A percentile compares a stretch with the other conserved stretches of the same genome.
Evolutionary conservation across 2,113 vertebrate genomes (phyloP).

Genomic region (Acinonyx jubatus): DNA sequence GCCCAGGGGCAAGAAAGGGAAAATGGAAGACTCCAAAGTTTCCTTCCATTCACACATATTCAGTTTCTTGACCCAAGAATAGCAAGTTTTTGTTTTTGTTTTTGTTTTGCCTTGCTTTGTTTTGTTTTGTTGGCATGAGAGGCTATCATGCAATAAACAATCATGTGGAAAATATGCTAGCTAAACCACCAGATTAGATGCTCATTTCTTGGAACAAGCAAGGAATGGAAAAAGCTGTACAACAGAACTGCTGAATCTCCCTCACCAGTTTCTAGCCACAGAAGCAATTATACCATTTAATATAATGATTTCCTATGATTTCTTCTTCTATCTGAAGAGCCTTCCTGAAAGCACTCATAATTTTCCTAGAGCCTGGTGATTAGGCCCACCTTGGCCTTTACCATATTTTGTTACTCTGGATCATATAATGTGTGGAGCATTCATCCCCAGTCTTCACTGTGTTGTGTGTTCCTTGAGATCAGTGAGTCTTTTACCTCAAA

Average conservation of each 20-base stretch:
- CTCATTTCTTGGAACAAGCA: neutral
- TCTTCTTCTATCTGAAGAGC: neutral
- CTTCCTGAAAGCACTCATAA: fast-evolving
- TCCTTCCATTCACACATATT: neutral
- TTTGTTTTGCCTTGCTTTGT: neutral
- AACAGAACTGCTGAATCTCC: neutral
- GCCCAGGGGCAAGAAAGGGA: neutral
- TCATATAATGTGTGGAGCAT: fast-evolving
- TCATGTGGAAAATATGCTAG: neutral
- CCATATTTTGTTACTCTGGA: neutral
- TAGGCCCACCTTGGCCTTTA: fast-evolving
- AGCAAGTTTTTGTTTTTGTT: neutral
- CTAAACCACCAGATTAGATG: neutral
- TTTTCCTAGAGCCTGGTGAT: neutral
- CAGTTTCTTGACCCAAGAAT: neutral
- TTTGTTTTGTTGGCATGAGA: neutral
- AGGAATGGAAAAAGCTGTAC: neutral
- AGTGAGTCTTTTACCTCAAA: neutral
- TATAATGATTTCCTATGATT: neutral
- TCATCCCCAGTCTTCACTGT: neutral
- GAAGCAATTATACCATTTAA: neutral
- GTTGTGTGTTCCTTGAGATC: fast-evolving
- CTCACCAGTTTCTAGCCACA: neutral
- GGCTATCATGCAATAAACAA: neutral
- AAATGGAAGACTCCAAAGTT: neutral